These are phyloP conservation scores for Tichodroma muraria DNA, from an alignment of 2,113 vertebrate species.

Conservation along the genomic window DNA sequence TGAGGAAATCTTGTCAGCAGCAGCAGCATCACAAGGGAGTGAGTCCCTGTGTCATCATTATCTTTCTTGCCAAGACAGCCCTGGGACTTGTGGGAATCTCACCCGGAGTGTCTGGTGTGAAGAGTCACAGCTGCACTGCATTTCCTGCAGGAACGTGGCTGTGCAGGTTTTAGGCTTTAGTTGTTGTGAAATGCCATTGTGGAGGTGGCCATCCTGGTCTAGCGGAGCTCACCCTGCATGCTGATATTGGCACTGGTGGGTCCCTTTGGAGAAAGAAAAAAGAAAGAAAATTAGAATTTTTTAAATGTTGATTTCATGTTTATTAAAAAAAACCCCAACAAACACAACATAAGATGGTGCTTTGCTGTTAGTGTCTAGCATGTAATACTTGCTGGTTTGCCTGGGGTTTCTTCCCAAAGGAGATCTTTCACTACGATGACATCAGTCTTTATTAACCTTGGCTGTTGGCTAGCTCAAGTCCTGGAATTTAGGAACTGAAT, in stretches of 20 bases:
- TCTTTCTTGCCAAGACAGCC: neutral
- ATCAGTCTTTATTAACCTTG: neutral
- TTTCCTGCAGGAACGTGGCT: neutral
- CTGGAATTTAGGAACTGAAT: neutral
- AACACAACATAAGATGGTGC: neutral
- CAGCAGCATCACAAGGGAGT: neutral
- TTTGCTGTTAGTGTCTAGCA: neutral
- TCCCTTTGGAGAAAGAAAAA: neutral
- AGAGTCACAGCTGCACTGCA: neutral
- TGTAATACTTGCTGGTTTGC: neutral
- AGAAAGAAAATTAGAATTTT: neutral
- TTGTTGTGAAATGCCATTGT: rapidly evolving
- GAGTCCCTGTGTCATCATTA: neutral
- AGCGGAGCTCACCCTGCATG: neutral
- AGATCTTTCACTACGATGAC: neutral
- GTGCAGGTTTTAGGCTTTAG: neutral
- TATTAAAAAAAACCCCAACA: neutral
- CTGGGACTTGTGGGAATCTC: neutral
- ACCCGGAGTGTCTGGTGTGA: neutral
- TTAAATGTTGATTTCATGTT: neutral
- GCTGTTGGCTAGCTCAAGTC: neutral
- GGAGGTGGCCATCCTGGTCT: neutral
- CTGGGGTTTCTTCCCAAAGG: neutral
- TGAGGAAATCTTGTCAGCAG: neutral
- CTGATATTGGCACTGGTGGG: neutral